These are phyloP conservation scores for Heterodera schachtii DNA, from an alignment of 1,140 invertebrate species.

Conservation along the genomic window DNA sequence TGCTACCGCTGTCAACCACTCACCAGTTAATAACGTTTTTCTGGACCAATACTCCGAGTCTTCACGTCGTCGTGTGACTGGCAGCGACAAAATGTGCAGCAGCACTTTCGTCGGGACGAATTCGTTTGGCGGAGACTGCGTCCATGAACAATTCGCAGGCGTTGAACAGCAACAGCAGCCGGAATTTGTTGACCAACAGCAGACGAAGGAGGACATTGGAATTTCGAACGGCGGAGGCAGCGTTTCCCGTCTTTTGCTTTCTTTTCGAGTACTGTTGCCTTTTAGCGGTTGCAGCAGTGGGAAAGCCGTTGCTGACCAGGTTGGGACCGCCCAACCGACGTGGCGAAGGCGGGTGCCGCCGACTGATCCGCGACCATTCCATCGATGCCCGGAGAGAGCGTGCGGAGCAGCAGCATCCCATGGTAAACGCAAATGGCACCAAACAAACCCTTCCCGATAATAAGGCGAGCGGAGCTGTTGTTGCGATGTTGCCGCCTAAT, in stretches of 20 bases:
- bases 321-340: slow-evolving; percentile 5
- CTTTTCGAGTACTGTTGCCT: neutral
- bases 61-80: slow-evolving; percentile 5
- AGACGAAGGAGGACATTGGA: neutral
- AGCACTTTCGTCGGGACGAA: neutral
- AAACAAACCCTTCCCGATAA: too few species aligned
- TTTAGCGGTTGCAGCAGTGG: neutral
- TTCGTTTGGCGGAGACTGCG: too few species aligned
- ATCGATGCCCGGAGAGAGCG: slow-evolving; percentile 6
- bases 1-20: neutral
- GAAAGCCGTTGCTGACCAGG: neutral
- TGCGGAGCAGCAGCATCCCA: neutral
- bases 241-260: neutral
- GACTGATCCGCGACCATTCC: slow-evolving; percentile 22
- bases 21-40: neutral
- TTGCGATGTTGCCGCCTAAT: neutral
- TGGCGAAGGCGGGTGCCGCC: slow-evolving; percentile 24
- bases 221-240: neutral
- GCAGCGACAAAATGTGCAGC: neutral
- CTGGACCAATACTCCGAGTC: slow-evolving; percentile 19
- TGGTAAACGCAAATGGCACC: neutral
- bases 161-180: neutral
- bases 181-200: neutral
- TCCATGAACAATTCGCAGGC: neutral
- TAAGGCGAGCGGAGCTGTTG: too few species aligned